phyloP scores from a whole-genome alignment of 2,888 invertebrate genomes.

The Eilema caniola region DNA sequence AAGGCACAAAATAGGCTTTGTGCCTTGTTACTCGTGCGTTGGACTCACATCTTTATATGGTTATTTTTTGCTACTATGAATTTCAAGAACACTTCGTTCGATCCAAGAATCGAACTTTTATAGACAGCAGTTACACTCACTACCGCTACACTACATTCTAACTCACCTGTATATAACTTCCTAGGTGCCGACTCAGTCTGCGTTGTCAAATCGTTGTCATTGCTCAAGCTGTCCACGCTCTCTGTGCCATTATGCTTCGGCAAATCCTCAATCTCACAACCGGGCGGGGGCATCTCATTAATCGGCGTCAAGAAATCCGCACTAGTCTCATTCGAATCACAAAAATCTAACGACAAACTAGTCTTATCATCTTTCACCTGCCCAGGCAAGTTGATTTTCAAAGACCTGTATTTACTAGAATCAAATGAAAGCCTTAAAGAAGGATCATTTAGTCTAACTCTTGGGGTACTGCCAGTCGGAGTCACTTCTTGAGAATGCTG shows the following conservation, averaged over 20 bases:
- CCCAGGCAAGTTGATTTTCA: conserved; percentile 68
- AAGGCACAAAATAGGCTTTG: too few species aligned
- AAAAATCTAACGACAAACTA: conserved; percentile 80
- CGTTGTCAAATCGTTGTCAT: conserved; percentile 79
- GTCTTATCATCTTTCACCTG: conserved; percentile 75
- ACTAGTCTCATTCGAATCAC: conserved; percentile 84
- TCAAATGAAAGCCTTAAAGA: conserved; percentile 79
- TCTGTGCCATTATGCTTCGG: conserved; percentile 81
- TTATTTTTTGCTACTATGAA: too few species aligned
- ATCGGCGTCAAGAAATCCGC: conserved; percentile 84
- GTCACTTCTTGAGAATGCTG: conserved; percentile 83
- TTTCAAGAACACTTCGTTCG: too few species aligned
- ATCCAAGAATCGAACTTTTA: too few species aligned
- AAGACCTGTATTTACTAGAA: conserved; percentile 75
- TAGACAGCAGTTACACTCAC: background rate
- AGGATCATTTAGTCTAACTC: conserved; percentile 74
- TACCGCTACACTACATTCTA: background rate
- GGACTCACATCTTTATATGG: too few species aligned
- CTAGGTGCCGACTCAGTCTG: conserved; percentile 81
- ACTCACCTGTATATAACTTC: conserved; percentile 71
- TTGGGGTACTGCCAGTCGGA: conserved; percentile 74
- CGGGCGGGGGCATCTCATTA: conserved; percentile 83
- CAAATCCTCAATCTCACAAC: conserved; percentile 81
- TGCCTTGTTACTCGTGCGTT: too few species aligned
- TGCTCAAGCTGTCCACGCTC: conserved; percentile 78